A percentile compares a stretch with the other conserved stretches of the same genome.
Evolutionary conservation across 2,888 invertebrate species (phyloP).

Genomic region (Eupeodes luniger): DNA sequence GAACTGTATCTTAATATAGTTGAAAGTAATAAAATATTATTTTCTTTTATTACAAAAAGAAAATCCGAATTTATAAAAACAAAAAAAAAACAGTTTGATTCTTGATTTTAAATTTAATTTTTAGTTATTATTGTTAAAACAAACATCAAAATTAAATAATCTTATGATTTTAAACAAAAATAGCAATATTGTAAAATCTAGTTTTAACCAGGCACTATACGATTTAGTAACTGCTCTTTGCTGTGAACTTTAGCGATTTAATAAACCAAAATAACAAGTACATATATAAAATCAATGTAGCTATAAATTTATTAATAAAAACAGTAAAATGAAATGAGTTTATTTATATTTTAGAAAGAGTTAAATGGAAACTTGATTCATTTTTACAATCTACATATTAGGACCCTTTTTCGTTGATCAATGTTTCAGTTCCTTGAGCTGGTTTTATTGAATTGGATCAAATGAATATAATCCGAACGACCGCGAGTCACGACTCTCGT

Average conservation of each 20-base stretch:
- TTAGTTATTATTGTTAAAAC: neutral
- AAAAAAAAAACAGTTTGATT: neutral
- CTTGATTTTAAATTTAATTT: constrained; percentile 7
- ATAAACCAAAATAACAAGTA: constrained; percentile 20
- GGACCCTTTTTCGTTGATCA: too few relatives aligned
- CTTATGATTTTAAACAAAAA: constrained; percentile 15
- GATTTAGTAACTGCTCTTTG: constrained; percentile 47
- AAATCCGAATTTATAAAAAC: constrained; percentile 54
- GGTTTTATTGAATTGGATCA: too few relatives aligned
- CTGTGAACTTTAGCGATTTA: constrained; percentile 46
- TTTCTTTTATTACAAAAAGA: constrained; percentile 36
- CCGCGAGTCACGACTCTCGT: too few relatives aligned
- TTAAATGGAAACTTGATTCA: constrained; percentile 1
- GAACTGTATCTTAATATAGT: constrained; percentile 2
- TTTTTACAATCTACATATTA: neutral
- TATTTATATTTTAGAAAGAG: constrained; percentile 64
- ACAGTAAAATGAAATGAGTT: constrained; percentile 24
- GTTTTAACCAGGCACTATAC: constrained; percentile 32
- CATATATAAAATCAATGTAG: constrained; percentile 24
- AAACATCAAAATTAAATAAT: constrained; percentile 17
- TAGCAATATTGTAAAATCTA: neutral
- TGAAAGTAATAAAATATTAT: neutral
- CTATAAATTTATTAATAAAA: constrained; percentile 32
- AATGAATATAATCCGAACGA: too few relatives aligned
- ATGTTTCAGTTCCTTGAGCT: too few relatives aligned